Evolutionary conservation across 2,113 vertebrate genomes (phyloP).

Genomic region (Chaenogobius annularis): DNA sequence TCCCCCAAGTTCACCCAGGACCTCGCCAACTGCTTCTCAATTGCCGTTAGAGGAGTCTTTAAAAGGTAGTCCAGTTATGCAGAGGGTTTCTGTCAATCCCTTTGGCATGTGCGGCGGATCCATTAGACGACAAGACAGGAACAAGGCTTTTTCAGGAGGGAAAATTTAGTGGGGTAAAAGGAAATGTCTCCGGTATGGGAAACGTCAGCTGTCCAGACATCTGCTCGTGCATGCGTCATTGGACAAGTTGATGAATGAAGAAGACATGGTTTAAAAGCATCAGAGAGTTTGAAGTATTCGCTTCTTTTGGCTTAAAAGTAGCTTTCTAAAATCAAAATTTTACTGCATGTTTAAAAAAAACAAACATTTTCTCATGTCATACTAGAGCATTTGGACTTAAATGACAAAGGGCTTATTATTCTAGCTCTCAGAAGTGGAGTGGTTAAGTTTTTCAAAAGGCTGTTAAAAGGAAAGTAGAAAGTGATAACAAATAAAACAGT

Average conservation of each 20-base stretch:
- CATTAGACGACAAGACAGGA: constrained; percentile 40
- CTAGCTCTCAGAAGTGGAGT: neutral
- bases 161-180: constrained; percentile 27
- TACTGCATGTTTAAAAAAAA: too few relatives aligned
- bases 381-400: too few relatives aligned
- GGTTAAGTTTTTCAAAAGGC: neutral
- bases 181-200: constrained; percentile 50
- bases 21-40: constrained; percentile 26
- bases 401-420: neutral
- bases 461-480: neutral
- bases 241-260: constrained; percentile 25
- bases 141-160: constrained; percentile 42
- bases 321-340: neutral
- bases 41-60: constrained; percentile 35
- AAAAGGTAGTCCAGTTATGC: constrained; percentile 26
- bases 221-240: constrained; percentile 25
- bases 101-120: constrained; percentile 41
- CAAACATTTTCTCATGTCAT: too few relatives aligned
- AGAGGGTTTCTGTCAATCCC: constrained; percentile 25
- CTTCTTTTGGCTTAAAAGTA: neutral
- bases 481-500: neutral
- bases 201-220: constrained; percentile 53
- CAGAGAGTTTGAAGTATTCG: constrained; percentile 12
- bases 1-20: constrained; percentile 49
- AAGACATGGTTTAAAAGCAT: constrained; percentile 22